Evolutionary conservation across 2,797 vertebrate genomes (phyloP), one percentile per base, ranked within the genome.

Genomic region (Erethizon dorsatum): DNA sequence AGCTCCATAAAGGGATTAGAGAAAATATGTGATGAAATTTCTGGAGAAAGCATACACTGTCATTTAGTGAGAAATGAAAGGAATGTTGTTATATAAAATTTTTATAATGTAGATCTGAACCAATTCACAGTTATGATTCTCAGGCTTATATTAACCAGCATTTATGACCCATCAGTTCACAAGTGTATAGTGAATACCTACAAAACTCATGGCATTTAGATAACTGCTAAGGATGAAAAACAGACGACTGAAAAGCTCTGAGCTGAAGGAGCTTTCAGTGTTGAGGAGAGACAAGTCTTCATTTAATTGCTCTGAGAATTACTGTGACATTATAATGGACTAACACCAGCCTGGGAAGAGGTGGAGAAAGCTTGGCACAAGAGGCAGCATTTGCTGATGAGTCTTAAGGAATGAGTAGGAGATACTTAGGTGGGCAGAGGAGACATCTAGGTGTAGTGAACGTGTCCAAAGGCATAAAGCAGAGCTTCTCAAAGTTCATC

Each of bases 21-120:
- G 20, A 84, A 80, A 78, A 17, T 33, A n/a, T 57, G 45, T 52
- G 37, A 83, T 83, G 69, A 75, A 20, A 82, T 88, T 91, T 93
- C 45, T 88, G 26, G 79, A 95, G 79, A 84, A 93, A 85, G n/a
- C 56, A 73, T 17, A 24, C 54, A 20, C 1, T 56, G 28, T 84
- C 50, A 50, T 75, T 91, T 84, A 88, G 47, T 17, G 56, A 86
- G 69, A 57, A 83, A 65, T 52, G 28, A 83, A 71, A 90, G 41
- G 12, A 93, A 61, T 82, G 57, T 75, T 56, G 71, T 45, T 47
- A 20, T n/a, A 37, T 0, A 22, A 85, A 61, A 14, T 63, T 93
- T 67, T 85, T 61, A 82, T 82, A 67, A 41, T 52, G 14, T 75
- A 15, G 57, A 91, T 50, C 9, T 37, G n/a, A 88, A 41, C 11